These are phyloP conservation scores for Pseudorasbora parva DNA, from an alignment of 2,113 vertebrate species.

Conservation along the genomic window DNA sequence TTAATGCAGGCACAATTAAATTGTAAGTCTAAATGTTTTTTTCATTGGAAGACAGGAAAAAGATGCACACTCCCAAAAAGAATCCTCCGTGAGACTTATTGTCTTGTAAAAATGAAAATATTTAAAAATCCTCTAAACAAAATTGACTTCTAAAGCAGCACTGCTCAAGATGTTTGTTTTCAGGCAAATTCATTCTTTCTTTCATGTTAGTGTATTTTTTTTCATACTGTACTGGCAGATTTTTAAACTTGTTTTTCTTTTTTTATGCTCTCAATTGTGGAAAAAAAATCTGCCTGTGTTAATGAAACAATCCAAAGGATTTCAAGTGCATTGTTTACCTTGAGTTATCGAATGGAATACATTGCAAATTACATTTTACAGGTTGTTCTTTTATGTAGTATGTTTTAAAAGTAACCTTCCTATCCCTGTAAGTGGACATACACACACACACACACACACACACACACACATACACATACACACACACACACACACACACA, in stretches of 20 bases:
- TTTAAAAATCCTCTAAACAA: not conserved
- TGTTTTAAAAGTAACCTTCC: slow-evolving; percentile 9
- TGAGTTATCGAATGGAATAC: not conserved
- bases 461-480: too few species aligned
- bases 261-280: not conserved
- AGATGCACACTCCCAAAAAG: not conserved
- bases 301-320: not conserved
- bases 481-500: slow-evolving; percentile 29
- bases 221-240: not conserved
- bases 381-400: not conserved
- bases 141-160: not conserved
- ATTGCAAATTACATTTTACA: not conserved
- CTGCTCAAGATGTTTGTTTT: not conserved
- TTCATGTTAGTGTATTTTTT: not conserved
- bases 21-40: too few species aligned
- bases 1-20: too few species aligned
- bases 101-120: not conserved
- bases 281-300: not conserved
- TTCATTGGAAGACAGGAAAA: not conserved
- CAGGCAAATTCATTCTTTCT: not conserved
- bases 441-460: slow-evolving; percentile 35
- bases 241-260: not conserved
- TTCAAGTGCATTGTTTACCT: not conserved
- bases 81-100: not conserved
- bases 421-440: slow-evolving; percentile 34